Evolutionary conservation across 2,113 vertebrate genomes (phyloP).

Genomic region (Ophthalmolycus amberensis): DNA sequence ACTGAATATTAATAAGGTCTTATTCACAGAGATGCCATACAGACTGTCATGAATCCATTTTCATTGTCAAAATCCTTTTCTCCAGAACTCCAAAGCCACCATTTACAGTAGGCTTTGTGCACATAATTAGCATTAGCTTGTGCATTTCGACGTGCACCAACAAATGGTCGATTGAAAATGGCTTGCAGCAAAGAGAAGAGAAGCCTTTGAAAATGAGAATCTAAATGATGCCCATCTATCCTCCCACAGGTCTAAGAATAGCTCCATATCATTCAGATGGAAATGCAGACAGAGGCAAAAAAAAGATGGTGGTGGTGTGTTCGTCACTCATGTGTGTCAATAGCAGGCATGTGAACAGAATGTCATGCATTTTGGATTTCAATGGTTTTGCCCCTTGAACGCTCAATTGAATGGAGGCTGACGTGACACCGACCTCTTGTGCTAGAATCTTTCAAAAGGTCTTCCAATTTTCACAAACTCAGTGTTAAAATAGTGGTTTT

Average conservation of each 20-base stretch:
- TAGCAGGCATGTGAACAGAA: slow-evolving; percentile 61
- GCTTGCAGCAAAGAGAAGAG: slow-evolving; percentile 66
- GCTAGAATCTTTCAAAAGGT: neutral
- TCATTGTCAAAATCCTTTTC: slow-evolving; percentile 57
- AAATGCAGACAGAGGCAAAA: slow-evolving; percentile 72
- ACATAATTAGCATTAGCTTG: slow-evolving; percentile 72
- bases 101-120: slow-evolving; percentile 70
- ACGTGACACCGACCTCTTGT: slow-evolving; percentile 21
- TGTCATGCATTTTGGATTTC: slow-evolving; percentile 51
- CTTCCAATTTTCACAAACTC: slow-evolving; percentile 5
- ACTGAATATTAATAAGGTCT: slow-evolving; percentile 52
- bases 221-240: slow-evolving; percentile 79
- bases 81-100: slow-evolving; percentile 51
- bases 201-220: slow-evolving; percentile 76
- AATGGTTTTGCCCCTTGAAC: slow-evolving; percentile 37
- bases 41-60: slow-evolving; percentile 50
- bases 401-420: slow-evolving; percentile 34
- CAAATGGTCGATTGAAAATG: slow-evolving; percentile 69
- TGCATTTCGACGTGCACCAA: slow-evolving; percentile 54
- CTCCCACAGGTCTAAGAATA: slow-evolving; percentile 81
- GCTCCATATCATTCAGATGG: slow-evolving; percentile 78
- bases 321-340: slow-evolving; percentile 69
- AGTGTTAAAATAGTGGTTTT: neutral
- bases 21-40: slow-evolving; percentile 43
- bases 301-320: slow-evolving; percentile 65